phyloP scores from a whole-genome alignment of 1,140 invertebrate genomes.

The Megalonaias nervosa region DNA sequence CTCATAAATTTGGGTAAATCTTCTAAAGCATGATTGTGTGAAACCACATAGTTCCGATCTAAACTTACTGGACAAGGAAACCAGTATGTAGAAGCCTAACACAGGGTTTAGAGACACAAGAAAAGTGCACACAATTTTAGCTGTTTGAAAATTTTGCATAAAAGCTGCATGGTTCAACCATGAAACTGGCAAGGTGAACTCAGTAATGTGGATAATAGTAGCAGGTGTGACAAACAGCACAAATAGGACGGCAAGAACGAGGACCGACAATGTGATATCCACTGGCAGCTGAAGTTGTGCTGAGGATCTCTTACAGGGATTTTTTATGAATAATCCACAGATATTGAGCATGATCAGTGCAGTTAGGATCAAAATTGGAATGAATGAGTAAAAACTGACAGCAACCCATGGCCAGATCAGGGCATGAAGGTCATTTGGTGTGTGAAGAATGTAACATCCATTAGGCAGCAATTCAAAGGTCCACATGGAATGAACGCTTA shows the following conservation, averaged over 20 bases:
- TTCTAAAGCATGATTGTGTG: background rate
- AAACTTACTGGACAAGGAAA: conserved; percentile 48
- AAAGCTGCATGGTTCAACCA: conserved; percentile 42
- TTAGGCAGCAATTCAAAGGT: conserved; percentile 56
- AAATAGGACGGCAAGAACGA: conserved; percentile 53
- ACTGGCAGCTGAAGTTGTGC: conserved; percentile 37
- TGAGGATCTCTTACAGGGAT: conserved; percentile 38
- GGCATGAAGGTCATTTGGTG: conserved; percentile 55
- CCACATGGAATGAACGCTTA: conserved; percentile 68
- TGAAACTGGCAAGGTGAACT: conserved; percentile 51
- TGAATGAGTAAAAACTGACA: conserved; percentile 58
- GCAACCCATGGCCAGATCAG: conserved; percentile 66
- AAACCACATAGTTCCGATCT: conserved; percentile 25
- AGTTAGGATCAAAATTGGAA: conserved; percentile 58
- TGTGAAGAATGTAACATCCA: conserved; percentile 53
- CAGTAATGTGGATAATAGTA: conserved; percentile 57
- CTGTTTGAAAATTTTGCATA: conserved; percentile 15
- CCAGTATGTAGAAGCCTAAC: conserved; percentile 25
- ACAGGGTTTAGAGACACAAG: conserved; percentile 28
- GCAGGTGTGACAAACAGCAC: conserved; percentile 60
- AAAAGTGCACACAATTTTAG: conserved; percentile 8
- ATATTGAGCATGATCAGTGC: conserved; percentile 53
- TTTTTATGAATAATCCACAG: conserved; percentile 53
- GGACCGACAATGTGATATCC: conserved; percentile 46
- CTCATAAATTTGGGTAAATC: conserved; percentile 17